Evolutionary conservation across 2,113 vertebrate genomes (phyloP).

Genomic region (Salminus brasiliensis): DNA sequence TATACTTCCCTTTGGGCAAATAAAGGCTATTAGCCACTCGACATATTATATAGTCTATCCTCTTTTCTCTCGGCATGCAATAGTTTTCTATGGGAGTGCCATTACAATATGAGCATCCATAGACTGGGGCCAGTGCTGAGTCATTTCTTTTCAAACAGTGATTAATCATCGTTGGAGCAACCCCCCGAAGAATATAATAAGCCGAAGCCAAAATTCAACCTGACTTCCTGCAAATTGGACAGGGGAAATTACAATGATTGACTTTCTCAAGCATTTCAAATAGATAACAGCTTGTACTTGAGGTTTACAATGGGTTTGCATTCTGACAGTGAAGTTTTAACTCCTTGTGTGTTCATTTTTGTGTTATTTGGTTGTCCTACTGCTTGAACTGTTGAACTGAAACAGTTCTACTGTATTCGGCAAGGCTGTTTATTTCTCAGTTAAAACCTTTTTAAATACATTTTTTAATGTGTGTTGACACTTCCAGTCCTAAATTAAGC

Average conservation of each 20-base stretch:
- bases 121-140: slow-evolving; percentile 23
- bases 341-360: neutral
- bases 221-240: slow-evolving; percentile 30
- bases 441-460: too few relatives aligned
- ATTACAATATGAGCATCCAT: slow-evolving; percentile 5
- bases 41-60: slow-evolving; percentile 32
- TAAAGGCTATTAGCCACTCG: slow-evolving; percentile 46
- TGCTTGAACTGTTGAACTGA: too few relatives aligned
- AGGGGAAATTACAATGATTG: slow-evolving; percentile 15
- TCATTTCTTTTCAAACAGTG: slow-evolving; percentile 32
- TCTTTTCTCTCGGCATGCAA: slow-evolving; percentile 27
- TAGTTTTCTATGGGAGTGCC: slow-evolving; percentile 39
- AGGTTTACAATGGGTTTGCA: neutral
- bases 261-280: neutral
- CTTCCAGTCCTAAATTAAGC: too few relatives aligned
- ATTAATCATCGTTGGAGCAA: slow-evolving; percentile 41
- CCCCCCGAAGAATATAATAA: slow-evolving; percentile 23
- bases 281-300: slow-evolving; percentile 11
- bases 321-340: neutral
- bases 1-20: slow-evolving; percentile 40
- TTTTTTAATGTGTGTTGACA: too few relatives aligned
- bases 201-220: neutral
- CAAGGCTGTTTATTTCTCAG: too few relatives aligned
- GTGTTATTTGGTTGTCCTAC: too few relatives aligned
- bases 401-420: too few relatives aligned